phyloP scores from a whole-genome alignment of 2,113 vertebrate species.

The Mesoclemmys tuberculata region DNA sequence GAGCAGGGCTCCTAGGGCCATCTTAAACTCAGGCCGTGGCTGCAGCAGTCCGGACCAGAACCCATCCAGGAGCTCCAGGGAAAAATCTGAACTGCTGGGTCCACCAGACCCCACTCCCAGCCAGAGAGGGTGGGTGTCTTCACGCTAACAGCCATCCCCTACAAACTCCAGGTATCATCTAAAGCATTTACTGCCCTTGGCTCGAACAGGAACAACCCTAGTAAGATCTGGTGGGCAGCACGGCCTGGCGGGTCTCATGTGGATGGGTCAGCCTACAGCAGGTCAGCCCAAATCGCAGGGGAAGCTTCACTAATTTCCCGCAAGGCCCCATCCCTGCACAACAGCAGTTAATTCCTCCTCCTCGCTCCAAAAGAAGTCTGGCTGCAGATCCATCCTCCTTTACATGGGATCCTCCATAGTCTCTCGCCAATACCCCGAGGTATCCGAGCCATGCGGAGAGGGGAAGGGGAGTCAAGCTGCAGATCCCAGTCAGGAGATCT shows the following conservation, averaged over 20 bases:
- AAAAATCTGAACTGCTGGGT: too few species aligned
- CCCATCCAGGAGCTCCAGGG: too few species aligned
- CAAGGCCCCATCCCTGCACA: background rate
- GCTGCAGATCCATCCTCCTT: background rate
- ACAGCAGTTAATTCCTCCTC: background rate
- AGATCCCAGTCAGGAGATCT: too few species aligned
- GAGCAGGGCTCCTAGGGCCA: too few species aligned
- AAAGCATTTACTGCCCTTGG: background rate
- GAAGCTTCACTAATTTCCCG: background rate
- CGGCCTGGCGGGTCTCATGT: background rate
- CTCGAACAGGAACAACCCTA: background rate
- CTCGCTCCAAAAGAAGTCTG: background rate
- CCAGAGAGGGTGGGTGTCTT: background rate
- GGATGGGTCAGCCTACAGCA: background rate
- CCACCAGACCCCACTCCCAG: background rate
- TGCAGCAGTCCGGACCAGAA: too few species aligned
- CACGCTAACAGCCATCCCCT: background rate
- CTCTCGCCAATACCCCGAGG: too few species aligned
- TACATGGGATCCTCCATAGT: rapidly evolving
- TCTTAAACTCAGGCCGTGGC: background rate
- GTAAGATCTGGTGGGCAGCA: background rate
- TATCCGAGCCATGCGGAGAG: too few species aligned
- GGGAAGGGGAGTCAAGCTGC: too few species aligned
- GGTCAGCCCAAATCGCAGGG: background rate
- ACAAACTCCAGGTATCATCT: background rate